Evolutionary conservation across 1,140 invertebrate species (phyloP).

Genomic region (Aphaenogaster floridana): DNA sequence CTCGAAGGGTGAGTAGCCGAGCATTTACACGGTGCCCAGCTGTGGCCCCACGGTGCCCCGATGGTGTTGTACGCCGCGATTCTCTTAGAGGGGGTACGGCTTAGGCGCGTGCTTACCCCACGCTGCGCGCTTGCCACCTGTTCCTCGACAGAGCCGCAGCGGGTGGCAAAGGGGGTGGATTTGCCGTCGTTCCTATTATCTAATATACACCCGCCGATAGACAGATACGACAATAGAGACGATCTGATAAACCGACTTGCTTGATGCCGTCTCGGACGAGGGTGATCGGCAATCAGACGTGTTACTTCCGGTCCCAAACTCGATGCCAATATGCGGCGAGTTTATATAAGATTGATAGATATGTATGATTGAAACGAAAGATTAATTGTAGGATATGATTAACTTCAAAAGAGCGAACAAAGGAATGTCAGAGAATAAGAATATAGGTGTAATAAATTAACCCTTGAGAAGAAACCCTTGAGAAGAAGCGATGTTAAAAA

Average conservation of each 20-base stretch:
- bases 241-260: slow-evolving; percentile 35
- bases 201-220: slow-evolving; percentile 38
- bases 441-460: slow-evolving; percentile 14
- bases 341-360: slow-evolving; percentile 34
- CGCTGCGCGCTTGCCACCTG: slow-evolving; percentile 82
- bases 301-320: slow-evolving; percentile 17
- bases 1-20: slow-evolving; percentile 47
- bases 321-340: not conserved
- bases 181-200: slow-evolving; percentile 58
- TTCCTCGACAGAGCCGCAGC: slow-evolving; percentile 71
- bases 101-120: slow-evolving; percentile 81
- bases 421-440: not conserved
- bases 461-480: not conserved
- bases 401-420: not conserved
- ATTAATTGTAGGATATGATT: not conserved
- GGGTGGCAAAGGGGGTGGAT: slow-evolving; percentile 46
- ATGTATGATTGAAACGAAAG: not conserved
- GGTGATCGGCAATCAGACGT: slow-evolving; percentile 9
- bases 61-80: slow-evolving; percentile 64
- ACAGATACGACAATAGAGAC: slow-evolving; percentile 43
- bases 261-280: not conserved
- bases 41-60: slow-evolving; percentile 77
- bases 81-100: slow-evolving; percentile 77
- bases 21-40: slow-evolving; percentile 78
- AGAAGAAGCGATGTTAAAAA: not conserved